Evolutionary conservation across 1,140 invertebrate species (phyloP).

Genomic region (Nebria ingens): DNA sequence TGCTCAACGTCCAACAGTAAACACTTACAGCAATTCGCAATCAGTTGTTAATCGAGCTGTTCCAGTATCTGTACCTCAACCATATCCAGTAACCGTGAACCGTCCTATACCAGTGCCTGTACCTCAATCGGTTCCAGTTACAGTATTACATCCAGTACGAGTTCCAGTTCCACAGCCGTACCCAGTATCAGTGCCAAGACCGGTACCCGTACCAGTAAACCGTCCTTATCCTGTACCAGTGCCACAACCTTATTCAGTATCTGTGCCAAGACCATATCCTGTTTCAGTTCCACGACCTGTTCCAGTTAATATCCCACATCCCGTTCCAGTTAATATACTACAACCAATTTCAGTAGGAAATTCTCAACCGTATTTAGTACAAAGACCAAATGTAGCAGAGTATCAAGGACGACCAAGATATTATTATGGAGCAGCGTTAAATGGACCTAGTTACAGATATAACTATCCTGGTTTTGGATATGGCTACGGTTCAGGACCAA

Average conservation of each 20-base stretch:
- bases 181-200: slow-evolving; percentile 34
- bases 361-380: slow-evolving; percentile 32
- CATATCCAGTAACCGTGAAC: slow-evolving; percentile 1
- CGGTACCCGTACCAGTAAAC: slow-evolving; percentile 21
- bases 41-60: neutral
- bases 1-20: no score
- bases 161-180: slow-evolving; percentile 36
- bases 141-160: slow-evolving; percentile 18
- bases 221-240: slow-evolving; percentile 20
- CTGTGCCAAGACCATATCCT: slow-evolving; percentile 29
- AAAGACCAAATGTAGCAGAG: slow-evolving; percentile 34
- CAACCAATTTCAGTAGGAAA: slow-evolving; percentile 15
- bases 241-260: slow-evolving; percentile 30
- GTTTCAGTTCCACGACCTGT: slow-evolving; percentile 26
- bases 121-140: slow-evolving; percentile 15
- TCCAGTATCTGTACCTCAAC: neutral
- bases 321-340: slow-evolving; percentile 17
- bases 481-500: neutral
- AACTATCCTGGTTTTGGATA: neutral
- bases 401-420: neutral
- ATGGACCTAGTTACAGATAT: neutral
- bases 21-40: neutral
- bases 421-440: neutral
- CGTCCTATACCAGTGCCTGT: neutral
- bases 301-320: slow-evolving; percentile 19